Conservation (phyloP, 2,113 vertebrate genomes). For the Collichthys lucidus region DNA sequence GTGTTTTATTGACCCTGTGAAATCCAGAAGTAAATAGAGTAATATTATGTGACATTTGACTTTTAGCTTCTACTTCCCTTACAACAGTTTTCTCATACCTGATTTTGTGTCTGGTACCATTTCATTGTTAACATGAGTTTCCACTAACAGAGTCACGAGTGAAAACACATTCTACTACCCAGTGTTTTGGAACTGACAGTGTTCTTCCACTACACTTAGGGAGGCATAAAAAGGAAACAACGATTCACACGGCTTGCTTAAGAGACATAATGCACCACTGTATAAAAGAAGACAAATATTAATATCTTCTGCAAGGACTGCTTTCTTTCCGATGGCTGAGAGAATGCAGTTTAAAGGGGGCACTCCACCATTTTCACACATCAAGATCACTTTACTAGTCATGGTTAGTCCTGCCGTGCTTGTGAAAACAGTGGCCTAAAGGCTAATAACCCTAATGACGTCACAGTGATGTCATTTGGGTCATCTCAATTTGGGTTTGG, state of each 20-base stretch:
- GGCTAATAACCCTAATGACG: not conserved
- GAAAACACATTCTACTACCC: slow-evolving; percentile 4
- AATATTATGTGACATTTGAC: not conserved
- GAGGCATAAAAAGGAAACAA: slow-evolving; percentile 20
- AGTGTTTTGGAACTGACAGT: slow-evolving; percentile 15
- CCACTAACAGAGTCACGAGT: slow-evolving; percentile 7
- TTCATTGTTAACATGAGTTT: slow-evolving; percentile 3
- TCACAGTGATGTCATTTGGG: not conserved
- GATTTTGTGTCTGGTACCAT: not conserved
- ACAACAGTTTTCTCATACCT: not conserved
- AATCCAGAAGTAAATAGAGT: not conserved
- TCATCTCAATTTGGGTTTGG: not conserved
- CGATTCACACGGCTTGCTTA: not conserved
- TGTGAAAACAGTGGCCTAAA: too few species aligned
- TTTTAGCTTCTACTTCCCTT: not conserved
- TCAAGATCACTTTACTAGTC: not conserved
- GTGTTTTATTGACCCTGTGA: not conserved
- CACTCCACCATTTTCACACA: not conserved
- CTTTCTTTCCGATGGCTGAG: slow-evolving; percentile 24
- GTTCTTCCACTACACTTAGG: slow-evolving; percentile 33
- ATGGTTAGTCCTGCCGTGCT: not conserved
- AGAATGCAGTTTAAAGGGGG: not conserved
- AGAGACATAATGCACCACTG: slow-evolving; percentile 19
- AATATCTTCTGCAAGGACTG: slow-evolving; percentile 4
- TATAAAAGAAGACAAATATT: slow-evolving; percentile 39